Evolutionary conservation across 2,888 invertebrate genomes (phyloP).

Genomic region (Bellardia pandia): DNA sequence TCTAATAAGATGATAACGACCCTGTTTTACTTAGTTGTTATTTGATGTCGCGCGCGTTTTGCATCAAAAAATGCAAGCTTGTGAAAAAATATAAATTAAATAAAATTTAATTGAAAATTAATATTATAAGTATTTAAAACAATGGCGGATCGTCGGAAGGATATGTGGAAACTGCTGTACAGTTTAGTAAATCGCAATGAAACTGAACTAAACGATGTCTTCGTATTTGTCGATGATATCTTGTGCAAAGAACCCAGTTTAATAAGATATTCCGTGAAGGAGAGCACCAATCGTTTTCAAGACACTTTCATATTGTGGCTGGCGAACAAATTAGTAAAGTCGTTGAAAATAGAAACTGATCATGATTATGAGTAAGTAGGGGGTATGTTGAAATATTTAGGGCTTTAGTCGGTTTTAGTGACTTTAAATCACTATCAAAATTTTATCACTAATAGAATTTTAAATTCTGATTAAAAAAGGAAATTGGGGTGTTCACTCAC

Average conservation of each 20-base stretch:
- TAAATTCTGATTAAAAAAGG: no score
- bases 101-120: background rate
- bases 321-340: conserved; percentile 78
- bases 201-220: conserved; percentile 76
- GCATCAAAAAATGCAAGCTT: background rate
- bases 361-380: conserved; percentile 70
- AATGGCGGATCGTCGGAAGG: conserved; percentile 80
- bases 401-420: no score
- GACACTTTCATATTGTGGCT: conserved; percentile 80
- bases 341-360: conserved; percentile 69
- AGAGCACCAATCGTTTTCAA: conserved; percentile 77
- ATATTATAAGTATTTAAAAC: conserved; percentile 1
- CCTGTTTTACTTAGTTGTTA: conserved; percentile 7
- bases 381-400: no score
- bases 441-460: no score
- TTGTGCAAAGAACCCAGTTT: conserved; percentile 81
- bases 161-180: conserved; percentile 82
- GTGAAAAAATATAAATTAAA: conserved; percentile 10
- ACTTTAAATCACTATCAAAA: no score
- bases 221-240: conserved; percentile 79
- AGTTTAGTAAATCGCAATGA: conserved; percentile 79
- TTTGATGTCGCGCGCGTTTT: conserved; percentile 39
- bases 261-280: conserved; percentile 77
- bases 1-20: background rate
- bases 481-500: no score